Conservation (phyloP, 1,140 invertebrate genomes). For the Brachionus calyciflorus region DNA sequence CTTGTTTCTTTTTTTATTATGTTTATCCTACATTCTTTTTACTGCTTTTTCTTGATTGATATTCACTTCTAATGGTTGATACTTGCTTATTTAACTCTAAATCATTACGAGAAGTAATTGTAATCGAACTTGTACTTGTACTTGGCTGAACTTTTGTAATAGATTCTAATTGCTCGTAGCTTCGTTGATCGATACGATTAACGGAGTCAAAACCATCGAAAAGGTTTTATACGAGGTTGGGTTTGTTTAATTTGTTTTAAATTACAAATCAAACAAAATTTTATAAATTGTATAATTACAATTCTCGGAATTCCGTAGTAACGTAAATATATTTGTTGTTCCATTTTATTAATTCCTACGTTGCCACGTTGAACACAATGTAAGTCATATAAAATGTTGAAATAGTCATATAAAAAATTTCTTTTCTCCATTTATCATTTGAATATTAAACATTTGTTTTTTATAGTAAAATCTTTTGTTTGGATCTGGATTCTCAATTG, state of each 20-base stretch:
- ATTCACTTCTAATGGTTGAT: too few species aligned
- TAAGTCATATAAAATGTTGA: not conserved
- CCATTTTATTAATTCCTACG: not conserved
- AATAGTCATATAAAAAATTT: too few species aligned
- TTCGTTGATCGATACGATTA: too few species aligned
- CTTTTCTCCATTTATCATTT: too few species aligned
- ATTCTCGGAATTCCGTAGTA: not conserved
- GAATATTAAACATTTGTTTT: too few species aligned
- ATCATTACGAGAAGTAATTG: too few species aligned
- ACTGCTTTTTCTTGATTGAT: not conserved
- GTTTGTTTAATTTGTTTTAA: not conserved
- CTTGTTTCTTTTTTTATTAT: slow-evolving; percentile 21
- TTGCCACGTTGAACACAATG: not conserved
- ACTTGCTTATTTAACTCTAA: too few species aligned
- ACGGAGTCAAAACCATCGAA: too few species aligned
- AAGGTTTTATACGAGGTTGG: not conserved
- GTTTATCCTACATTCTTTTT: slow-evolving; percentile 16
- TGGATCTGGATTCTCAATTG: slow-evolving; percentile 15
- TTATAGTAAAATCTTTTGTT: not conserved
- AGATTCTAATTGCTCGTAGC: too few species aligned
- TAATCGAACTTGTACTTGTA: too few species aligned
- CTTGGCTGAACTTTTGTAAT: too few species aligned
- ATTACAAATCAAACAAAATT: not conserved
- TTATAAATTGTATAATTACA: not conserved
- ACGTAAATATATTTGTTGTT: not conserved